Evolutionary conservation across 2,113 vertebrate species (phyloP), one percentile per base, ranked within the genome.

Genomic region (Rhabdomys dilectus): DNA sequence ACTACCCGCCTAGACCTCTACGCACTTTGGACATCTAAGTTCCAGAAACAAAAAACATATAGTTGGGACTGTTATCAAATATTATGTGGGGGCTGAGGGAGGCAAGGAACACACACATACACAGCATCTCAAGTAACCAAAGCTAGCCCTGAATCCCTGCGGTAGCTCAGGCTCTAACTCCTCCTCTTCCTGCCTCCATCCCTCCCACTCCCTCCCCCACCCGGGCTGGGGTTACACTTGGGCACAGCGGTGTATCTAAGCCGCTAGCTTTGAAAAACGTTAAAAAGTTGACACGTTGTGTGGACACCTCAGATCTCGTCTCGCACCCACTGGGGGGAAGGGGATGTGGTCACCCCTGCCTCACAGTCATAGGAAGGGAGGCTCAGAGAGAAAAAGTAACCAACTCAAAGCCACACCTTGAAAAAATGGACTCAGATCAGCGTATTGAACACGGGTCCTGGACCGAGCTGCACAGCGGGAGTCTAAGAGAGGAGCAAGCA

Each of bases 221-320:
- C 19, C 10, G 4, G 17, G 5, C 58, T 45, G 39, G n/a, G 16
- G 29, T 26, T 5, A n/a, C 45, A 36, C 12, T 3, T 51, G 36
- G 9, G 22, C 10, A 22, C 5, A 45, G 19, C 7, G 12, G 13
- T 1, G 9, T 45, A 45, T 34, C 19, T 24, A 82, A 72, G 29
- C 58, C 7, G 0, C 31, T 42, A 19, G 10, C 53, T 85, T 29
- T 51, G 7, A 36, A 77, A 60, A 87, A 17, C 24, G 10, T 24
- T 21, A 48, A 36, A 42, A 85, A 64, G 82, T 26, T 8, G 45
- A 0, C 16, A 4, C 0, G 0, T 8, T 48, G 1, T 29, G 1
- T 64, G 68, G 5, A 53, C 42, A 51, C 68, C 78, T 73, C 3
- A 64, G 66, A 66, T 84, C 68, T 68, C n/a, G 7, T 34, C 36